A percentile compares a stretch with the other conserved stretches of the same genome.
phyloP scores from a whole-genome alignment of 2,888 invertebrate genomes.

The Poecilobothrus nobilitatus region DNA sequence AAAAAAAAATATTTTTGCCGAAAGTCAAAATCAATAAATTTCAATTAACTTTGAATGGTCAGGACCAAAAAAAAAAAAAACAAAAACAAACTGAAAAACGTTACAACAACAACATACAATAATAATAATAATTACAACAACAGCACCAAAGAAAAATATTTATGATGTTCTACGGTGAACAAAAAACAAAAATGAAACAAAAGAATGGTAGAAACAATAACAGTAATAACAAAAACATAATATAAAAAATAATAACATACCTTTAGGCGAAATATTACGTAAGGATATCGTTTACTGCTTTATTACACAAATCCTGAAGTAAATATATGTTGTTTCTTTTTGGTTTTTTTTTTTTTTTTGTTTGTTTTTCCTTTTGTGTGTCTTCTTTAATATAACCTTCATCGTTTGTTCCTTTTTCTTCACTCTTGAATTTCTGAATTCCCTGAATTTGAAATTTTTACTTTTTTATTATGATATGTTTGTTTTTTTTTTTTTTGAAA shows the following conservation, averaged over 20 bases:
- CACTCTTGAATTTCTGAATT: too few relatives aligned
- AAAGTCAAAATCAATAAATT: constrained; percentile 11
- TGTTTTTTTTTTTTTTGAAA: neutral
- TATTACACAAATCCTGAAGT: constrained; percentile 1
- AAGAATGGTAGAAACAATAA: neutral
- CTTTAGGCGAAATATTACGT: neutral
- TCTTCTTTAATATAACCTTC: neutral
- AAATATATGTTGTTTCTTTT: neutral
- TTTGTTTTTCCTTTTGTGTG: too few relatives aligned
- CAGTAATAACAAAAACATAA: neutral
- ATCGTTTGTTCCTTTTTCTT: neutral
- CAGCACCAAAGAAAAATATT: neutral
- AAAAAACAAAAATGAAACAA: neutral
- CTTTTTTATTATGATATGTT: too few relatives aligned
- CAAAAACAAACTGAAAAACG: neutral
- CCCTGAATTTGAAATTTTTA: too few relatives aligned
- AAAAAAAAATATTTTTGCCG: neutral
- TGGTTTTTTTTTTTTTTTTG: too few relatives aligned
- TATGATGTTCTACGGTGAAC: neutral
- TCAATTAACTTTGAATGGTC: constrained; percentile 7
- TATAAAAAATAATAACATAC: neutral
- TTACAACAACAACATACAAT: neutral
- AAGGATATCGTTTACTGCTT: constrained; percentile 6
- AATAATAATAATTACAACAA: neutral
- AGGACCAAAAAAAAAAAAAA: neutral